Conservation (phyloP, 2,797 vertebrate genomes). For the Alca torda region DNA sequence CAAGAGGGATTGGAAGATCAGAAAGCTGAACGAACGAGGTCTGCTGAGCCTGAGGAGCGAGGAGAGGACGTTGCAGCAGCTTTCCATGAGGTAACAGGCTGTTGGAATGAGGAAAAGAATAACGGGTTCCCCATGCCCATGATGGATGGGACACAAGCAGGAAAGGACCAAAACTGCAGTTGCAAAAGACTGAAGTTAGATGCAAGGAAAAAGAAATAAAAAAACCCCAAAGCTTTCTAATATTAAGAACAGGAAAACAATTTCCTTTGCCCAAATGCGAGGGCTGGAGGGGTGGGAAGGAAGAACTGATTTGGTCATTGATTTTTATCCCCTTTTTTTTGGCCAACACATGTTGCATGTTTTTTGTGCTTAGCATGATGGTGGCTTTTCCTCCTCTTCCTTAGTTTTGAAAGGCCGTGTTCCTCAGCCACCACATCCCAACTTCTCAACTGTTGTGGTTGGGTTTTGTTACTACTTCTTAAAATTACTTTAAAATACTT, state of each 20-base stretch:
- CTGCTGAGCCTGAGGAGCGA: not conserved
- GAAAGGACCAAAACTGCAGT: not conserved
- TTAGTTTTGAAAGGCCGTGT: not conserved
- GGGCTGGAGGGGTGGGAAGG: not conserved
- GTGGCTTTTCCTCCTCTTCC: not conserved
- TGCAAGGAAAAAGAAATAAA: not conserved
- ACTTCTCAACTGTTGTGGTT: not conserved
- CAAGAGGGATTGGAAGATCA: not conserved
- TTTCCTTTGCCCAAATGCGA: not conserved
- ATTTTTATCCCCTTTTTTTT: not conserved
- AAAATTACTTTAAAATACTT: not conserved
- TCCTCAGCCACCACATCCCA: not conserved
- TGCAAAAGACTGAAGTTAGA: not conserved
- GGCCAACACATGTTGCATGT: not conserved
- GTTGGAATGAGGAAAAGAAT: not conserved
- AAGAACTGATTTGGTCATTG: not conserved
- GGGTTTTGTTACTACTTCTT: not conserved
- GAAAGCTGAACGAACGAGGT: not conserved
- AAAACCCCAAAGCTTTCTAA: not conserved
- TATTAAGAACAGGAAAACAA: not conserved
- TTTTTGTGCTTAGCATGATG: not conserved
- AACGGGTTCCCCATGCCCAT: accelerated
- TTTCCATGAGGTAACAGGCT: not conserved
- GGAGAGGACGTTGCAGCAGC: not conserved
- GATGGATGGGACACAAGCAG: not conserved